Base-by-base conservation (phyloP, 2,888 invertebrate species). In the Drosophila mettleri region DNA sequence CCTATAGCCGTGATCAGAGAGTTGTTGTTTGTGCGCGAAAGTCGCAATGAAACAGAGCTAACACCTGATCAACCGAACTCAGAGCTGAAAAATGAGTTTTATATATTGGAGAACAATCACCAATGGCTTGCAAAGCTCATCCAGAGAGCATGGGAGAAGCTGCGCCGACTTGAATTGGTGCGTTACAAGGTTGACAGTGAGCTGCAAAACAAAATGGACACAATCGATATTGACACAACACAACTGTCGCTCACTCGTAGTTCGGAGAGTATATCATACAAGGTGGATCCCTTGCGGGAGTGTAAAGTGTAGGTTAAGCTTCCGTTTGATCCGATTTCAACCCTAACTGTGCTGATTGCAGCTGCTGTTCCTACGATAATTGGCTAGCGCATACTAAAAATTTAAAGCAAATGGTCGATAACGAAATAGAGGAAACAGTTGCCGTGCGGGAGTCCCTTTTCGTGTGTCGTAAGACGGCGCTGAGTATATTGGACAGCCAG, bases 341-440 rank as follows among this genome's bases (percentile, higher is more conserved):
- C 10, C 0, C 3, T 33, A 34, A 55, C 18, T 2, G n/a, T n/a
- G 3, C 2, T 29, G 3, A 20, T 66, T 68, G 5, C 38, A 94
- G 94, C 54, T 93, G 93, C n/a, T 93, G 96, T 60, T 95, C 97
- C 0, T 95, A 96, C 80, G 95, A 97, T 76, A 94, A 95, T 66
- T 98, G 98, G 98, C 91, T 96, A 60, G 96, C 96, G 46, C 95
- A 96, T 87, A 96, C 96, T 49, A 95, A 94, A 54, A 94, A 95
- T 76, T 94, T 95, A 52, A 96, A 96, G 91, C 93, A 94, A 64
- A 93, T 96, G 90, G 96, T 96, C 0, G 95, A 96, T 65, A 95
- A 95, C 60, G 97, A 97, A 91, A 92, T 98, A 53, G 95, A 94
- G 27, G 96, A 96, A 63, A 95, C 96, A 0, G 94, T 95, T 64